phyloP scores from a whole-genome alignment of 2,888 invertebrate genomes.

The Phytoseiulus persimilis region DNA sequence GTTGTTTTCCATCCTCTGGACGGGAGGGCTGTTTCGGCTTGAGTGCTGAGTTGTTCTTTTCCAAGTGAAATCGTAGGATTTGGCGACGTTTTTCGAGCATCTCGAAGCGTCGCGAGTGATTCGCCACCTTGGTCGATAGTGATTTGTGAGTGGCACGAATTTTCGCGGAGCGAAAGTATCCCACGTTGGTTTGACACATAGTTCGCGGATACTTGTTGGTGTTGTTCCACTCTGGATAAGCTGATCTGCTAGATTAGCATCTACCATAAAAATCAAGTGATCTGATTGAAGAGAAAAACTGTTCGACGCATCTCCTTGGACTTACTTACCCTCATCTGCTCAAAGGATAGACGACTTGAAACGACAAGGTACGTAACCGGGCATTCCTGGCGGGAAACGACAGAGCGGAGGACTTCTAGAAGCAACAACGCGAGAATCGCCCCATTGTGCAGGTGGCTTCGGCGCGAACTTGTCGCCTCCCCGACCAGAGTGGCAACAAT shows the following conservation, averaged over 20 bases:
- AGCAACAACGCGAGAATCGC: neutral
- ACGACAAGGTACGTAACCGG: neutral
- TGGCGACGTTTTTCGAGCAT: neutral
- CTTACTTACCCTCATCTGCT: neutral
- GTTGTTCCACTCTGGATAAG: neutral
- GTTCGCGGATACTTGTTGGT: conserved; percentile 5
- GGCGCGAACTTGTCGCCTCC: neutral
- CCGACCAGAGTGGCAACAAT: neutral
- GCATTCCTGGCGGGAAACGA: neutral
- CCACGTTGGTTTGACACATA: neutral
- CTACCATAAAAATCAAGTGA: neutral
- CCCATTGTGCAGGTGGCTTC: neutral
- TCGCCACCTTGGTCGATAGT: neutral
- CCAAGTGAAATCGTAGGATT: neutral
- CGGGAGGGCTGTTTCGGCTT: neutral
- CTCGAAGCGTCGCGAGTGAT: neutral
- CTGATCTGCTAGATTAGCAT: neutral
- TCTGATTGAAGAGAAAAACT: neutral
- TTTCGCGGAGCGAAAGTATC: neutral
- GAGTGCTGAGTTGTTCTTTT: neutral
- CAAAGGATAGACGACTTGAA: neutral
- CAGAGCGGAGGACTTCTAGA: neutral
- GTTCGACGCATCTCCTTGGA: neutral
- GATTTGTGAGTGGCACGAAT: neutral
- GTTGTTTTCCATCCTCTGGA: neutral